phyloP scores from a whole-genome alignment of 2,888 invertebrate genomes.

The Cordylochernes scorpioides region DNA sequence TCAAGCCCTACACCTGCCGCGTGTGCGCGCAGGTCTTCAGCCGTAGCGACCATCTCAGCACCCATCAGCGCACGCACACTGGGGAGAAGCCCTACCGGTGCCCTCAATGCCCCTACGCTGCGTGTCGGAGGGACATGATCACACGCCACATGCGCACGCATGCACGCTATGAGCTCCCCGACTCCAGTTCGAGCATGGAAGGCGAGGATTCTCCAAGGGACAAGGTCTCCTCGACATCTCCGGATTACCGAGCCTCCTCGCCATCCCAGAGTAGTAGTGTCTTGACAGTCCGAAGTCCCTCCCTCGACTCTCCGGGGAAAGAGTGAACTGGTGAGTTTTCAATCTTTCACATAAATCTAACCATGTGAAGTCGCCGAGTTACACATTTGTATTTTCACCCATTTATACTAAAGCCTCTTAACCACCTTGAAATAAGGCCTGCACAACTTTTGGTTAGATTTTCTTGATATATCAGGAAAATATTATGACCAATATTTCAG shows the following conservation, averaged over 20 bases:
- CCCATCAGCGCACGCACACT: conserved; percentile 66
- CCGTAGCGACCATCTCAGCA: conserved; percentile 89
- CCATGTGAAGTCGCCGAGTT: no score
- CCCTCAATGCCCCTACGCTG: conserved; percentile 92
- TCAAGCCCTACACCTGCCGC: conserved; percentile 87
- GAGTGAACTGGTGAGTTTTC: conserved; percentile 2
- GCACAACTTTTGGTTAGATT: no score
- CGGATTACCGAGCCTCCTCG: conserved; percentile 3
- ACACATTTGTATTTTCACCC: no score
- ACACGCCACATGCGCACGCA: conserved; percentile 94
- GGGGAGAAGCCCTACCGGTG: conserved; percentile 55
- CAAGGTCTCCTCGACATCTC: conserved; percentile 3
- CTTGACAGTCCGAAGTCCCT: conserved; percentile 10
- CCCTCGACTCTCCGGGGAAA: conserved; percentile 2
- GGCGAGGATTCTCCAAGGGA: conserved; percentile 7
- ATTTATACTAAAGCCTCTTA: no score
- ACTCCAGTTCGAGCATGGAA: conserved; percentile 13
- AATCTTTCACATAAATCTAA: no score
- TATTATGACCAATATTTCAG: no score
- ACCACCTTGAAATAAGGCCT: no score
- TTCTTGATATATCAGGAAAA: no score
- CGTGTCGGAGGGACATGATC: conserved; percentile 96
- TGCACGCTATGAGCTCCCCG: conserved; percentile 31
- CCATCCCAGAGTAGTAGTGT: conserved; percentile 11
- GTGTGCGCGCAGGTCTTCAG: conserved; percentile 77